A percentile compares a stretch with the other conserved stretches of the same genome.
These are phyloP conservation scores for Polia nebulosa DNA, from an alignment of 2,888 invertebrate species.

Conservation along the genomic window DNA sequence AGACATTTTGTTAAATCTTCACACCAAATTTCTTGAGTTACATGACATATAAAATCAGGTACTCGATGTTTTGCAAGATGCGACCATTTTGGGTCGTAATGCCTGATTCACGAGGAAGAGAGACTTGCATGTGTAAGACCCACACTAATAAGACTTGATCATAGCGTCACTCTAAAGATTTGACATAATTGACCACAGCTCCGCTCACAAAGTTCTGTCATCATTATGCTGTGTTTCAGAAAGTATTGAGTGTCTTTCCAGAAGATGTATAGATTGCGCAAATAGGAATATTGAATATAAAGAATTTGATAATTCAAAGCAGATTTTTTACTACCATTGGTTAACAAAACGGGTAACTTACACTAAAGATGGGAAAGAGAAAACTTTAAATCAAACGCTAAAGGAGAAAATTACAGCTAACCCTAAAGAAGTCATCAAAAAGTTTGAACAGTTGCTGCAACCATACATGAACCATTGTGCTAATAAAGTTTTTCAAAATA, in stretches of 20 bases:
- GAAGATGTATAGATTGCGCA: no score
- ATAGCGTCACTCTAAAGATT: conserved; percentile 2
- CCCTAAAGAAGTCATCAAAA: neutral
- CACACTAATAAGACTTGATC: conserved; percentile 6
- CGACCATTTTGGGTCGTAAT: no score
- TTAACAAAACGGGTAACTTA: conserved; percentile 14
- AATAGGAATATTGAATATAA: conserved; percentile 10
- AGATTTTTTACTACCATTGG: conserved; percentile 12
- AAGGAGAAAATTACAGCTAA: conserved; percentile 14
- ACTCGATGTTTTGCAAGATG: no score
- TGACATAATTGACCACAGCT: conserved; percentile 1
- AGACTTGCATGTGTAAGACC: conserved; percentile 8
- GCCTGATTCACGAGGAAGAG: neutral
- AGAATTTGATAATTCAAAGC: conserved; percentile 14
- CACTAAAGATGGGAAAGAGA: conserved; percentile 15
- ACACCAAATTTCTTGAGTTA: conserved; percentile 1
- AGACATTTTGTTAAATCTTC: conserved; percentile 10
- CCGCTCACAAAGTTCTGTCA: conserved; percentile 14
- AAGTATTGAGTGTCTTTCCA: no score
- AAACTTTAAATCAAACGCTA: conserved; percentile 25
- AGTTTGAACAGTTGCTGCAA: no score
- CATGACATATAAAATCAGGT: neutral
- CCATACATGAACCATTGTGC: no score
- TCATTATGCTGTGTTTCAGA: conserved; percentile 11
- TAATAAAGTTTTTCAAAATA: no score